These are phyloP conservation scores for Hydropsyche tenuis DNA, from an alignment of 1,140 invertebrate genomes.

Conservation along the genomic window DNA sequence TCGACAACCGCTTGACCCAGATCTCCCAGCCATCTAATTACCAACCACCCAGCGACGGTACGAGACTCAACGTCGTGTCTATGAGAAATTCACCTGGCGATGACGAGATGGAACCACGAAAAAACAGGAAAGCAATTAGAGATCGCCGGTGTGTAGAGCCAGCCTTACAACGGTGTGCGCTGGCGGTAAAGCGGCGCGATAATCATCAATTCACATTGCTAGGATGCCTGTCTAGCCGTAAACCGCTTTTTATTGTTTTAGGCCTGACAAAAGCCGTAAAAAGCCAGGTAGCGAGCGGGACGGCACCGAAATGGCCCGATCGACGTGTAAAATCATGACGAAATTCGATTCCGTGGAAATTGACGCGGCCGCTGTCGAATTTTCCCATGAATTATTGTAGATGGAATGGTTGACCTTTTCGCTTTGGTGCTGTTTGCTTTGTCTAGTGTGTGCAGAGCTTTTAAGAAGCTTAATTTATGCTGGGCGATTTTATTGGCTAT, in stretches of 20 bases:
- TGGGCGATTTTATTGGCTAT: too few species aligned
- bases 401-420: too few species aligned
- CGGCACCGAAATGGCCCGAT: slow-evolving; percentile 39
- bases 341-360: slow-evolving; percentile 47
- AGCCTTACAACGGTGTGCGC: slow-evolving; percentile 26
- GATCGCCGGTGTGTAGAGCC: slow-evolving; percentile 24
- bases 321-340: slow-evolving; percentile 39
- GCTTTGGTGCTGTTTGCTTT: too few species aligned
- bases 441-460: too few species aligned
- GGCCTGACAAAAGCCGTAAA: slow-evolving; percentile 49
- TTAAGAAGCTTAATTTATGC: too few species aligned
- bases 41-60: too few species aligned
- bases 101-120: not conserved
- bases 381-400: too few species aligned
- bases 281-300: slow-evolving; percentile 48
- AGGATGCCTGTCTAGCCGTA: slow-evolving; percentile 46
- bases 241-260: slow-evolving; percentile 50
- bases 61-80: too few species aligned
- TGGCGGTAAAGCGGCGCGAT: slow-evolving; percentile 44
- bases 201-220: slow-evolving; percentile 50
- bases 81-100: slow-evolving; percentile 4
- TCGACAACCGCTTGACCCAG: too few species aligned
- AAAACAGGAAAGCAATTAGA: slow-evolving; percentile 49
- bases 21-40: too few species aligned
- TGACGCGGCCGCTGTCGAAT: not conserved